A percentile compares a stretch with the other conserved stretches of the same genome.
phyloP scores from a whole-genome alignment of 2,888 invertebrate genomes.

The Isoperla grammatica region DNA sequence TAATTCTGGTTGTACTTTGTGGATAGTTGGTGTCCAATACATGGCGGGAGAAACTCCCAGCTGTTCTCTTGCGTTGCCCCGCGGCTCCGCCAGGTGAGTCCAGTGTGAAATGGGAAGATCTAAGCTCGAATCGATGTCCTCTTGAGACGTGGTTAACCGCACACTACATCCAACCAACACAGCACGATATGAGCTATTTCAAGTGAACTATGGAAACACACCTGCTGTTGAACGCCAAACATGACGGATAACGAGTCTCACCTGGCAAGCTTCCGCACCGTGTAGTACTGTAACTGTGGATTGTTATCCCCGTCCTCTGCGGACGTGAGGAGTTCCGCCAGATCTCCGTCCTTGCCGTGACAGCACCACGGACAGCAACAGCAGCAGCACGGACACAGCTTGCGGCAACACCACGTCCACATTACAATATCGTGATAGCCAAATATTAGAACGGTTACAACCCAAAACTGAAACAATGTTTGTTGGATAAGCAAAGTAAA shows the following conservation, averaged over 20 bases:
- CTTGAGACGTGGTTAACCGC: background rate
- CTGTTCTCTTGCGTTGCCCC: background rate
- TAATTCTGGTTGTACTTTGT: conserved; percentile 3
- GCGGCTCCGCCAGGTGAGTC: background rate
- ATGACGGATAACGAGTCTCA: too few relatives aligned
- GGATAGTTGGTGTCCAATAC: conserved; percentile 11
- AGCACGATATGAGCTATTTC: too few relatives aligned
- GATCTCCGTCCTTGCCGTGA: background rate
- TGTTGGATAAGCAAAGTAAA: too few relatives aligned
- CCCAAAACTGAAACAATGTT: conserved; percentile 11
- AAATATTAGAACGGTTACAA: background rate
- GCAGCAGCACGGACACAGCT: too few relatives aligned
- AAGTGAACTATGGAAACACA: too few relatives aligned
- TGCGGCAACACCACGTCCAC: background rate
- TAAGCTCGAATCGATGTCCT: background rate
- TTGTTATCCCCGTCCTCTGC: too few relatives aligned
- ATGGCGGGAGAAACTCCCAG: conserved; percentile 3
- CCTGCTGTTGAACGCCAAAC: too few relatives aligned
- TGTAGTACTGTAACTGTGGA: conserved; percentile 10
- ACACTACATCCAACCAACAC: background rate
- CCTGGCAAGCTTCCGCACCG: conserved; percentile 19
- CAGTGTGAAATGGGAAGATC: too few relatives aligned
- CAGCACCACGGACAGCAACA: background rate
- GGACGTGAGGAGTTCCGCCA: too few relatives aligned
- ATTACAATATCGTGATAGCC: background rate